Percentiles rank a stretch among this genome's conserved stretches.
Evolutionary conservation across 2,797 vertebrate genomes (phyloP).

Genomic region (Stomatorhinus walkeri): DNA sequence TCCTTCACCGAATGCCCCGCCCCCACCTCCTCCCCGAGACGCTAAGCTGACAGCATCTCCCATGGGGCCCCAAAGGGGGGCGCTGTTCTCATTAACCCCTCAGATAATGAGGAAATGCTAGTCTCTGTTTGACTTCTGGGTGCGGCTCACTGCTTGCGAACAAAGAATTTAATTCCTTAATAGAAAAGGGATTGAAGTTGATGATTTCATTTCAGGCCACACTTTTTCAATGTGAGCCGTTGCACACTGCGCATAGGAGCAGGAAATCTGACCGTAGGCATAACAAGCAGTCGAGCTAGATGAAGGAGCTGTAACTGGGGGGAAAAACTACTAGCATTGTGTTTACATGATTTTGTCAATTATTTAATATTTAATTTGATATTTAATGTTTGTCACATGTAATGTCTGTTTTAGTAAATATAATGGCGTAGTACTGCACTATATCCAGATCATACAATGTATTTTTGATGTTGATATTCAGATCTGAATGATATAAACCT

Average conservation of each 20-base stretch:
- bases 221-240: slow-evolving; percentile 27
- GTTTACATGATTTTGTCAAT: slow-evolving; percentile 95
- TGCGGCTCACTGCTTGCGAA: background rate
- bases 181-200: background rate
- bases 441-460: slow-evolving; percentile 95
- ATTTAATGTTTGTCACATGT: slow-evolving; percentile 94
- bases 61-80: background rate
- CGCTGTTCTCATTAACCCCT: background rate
- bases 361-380: slow-evolving; percentile 99
- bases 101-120: background rate
- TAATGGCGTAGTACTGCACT: slow-evolving; percentile 93
- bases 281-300: slow-evolving; percentile 34
- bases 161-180: no score
- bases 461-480: slow-evolving; percentile 99
- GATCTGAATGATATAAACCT: slow-evolving; percentile 83
- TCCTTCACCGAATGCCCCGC: slow-evolving; percentile 92
- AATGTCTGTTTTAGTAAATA: slow-evolving; percentile 85
- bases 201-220: slow-evolving; percentile 15
- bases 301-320: slow-evolving; percentile 92
- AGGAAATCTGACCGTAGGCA: slow-evolving; percentile 59
- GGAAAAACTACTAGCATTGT: slow-evolving; percentile 81
- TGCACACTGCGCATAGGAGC: slow-evolving; percentile 31
- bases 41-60: slow-evolving; percentile 58
- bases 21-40: slow-evolving; percentile 87
- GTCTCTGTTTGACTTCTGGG: background rate